Conservation (phyloP, 1,140 invertebrate genomes). For the Meloidogyne floridensis region DNA sequence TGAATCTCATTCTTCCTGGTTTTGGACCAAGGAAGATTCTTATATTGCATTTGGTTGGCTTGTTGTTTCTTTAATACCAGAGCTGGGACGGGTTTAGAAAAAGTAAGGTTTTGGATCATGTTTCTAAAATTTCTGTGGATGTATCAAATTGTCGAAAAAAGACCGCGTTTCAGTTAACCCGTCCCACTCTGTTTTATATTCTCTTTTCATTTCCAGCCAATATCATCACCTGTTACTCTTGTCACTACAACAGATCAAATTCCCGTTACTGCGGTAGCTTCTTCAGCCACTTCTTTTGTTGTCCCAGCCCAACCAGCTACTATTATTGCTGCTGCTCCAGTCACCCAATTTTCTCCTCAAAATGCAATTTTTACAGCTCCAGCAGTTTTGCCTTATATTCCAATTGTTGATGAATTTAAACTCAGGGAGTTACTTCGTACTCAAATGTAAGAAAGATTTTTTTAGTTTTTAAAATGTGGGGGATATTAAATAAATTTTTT, state of each 20-base stretch:
- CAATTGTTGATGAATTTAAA: constrained; percentile 42
- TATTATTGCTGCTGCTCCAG: constrained; percentile 8
- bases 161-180: no score
- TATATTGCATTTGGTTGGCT: no score
- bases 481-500: no score
- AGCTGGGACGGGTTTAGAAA: no score
- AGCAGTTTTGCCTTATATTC: constrained; percentile 28
- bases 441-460: constrained; percentile 58
- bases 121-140: no score
- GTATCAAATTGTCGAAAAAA: no score
- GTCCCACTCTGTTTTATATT: constrained; percentile 11
- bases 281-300: constrained; percentile 12
- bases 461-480: constrained; percentile 8
- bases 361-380: constrained; percentile 23
- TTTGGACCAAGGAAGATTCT: background rate
- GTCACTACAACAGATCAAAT: constrained; percentile 25
- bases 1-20: background rate
- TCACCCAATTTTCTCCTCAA: constrained; percentile 32
- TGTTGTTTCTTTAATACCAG: no score
- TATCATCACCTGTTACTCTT: constrained; percentile 41
- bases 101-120: no score
- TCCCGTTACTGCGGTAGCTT: constrained; percentile 28
- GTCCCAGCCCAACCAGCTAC: constrained; percentile 25
- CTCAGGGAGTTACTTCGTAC: constrained; percentile 60
- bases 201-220: constrained; percentile 48